phyloP scores from a whole-genome alignment of 2,888 invertebrate genomes.

The Catocala nupta region DNA sequence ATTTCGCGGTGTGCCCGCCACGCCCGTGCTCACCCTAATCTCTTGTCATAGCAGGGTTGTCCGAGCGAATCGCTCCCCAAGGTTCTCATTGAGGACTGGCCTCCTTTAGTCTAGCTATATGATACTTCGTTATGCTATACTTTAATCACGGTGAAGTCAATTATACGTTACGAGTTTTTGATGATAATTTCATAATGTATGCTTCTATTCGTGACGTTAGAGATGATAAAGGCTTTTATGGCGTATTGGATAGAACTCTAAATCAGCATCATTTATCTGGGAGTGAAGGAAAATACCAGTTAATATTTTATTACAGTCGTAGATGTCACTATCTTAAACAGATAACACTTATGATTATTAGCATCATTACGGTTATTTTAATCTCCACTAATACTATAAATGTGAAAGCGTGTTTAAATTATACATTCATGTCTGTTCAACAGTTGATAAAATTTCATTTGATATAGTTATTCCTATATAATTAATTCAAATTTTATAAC shows the following conservation, averaged over 20 bases:
- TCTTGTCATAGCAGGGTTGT: conserved; percentile 75
- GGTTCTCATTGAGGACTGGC: conserved; percentile 65
- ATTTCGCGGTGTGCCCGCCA: conserved; percentile 78
- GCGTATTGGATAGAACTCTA: not conserved
- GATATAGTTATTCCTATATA: not conserved
- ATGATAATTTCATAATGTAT: not conserved
- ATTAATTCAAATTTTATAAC: too few relatives aligned
- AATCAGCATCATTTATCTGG: not conserved
- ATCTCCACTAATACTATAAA: conserved; percentile 7
- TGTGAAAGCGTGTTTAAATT: not conserved
- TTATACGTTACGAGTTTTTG: conserved; percentile 9
- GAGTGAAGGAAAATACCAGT: conserved; percentile 14
- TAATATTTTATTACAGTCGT: conserved; percentile 17
- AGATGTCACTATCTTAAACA: conserved; percentile 14
- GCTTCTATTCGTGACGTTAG: not conserved
- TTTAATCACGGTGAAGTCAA: conserved; percentile 43
- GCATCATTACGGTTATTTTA: conserved; percentile 15
- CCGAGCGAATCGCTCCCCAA: conserved; percentile 70
- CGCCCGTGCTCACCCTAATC: conserved; percentile 83
- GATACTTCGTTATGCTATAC: conserved; percentile 42
- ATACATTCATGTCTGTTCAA: not conserved
- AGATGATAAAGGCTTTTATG: not conserved
- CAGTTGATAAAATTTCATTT: not conserved
- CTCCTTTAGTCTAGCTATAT: conserved; percentile 54
- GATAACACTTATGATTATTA: conserved; percentile 24